Evolutionary conservation across 2,888 invertebrate genomes (phyloP).

Genomic region (Oasisia sp.): DNA sequence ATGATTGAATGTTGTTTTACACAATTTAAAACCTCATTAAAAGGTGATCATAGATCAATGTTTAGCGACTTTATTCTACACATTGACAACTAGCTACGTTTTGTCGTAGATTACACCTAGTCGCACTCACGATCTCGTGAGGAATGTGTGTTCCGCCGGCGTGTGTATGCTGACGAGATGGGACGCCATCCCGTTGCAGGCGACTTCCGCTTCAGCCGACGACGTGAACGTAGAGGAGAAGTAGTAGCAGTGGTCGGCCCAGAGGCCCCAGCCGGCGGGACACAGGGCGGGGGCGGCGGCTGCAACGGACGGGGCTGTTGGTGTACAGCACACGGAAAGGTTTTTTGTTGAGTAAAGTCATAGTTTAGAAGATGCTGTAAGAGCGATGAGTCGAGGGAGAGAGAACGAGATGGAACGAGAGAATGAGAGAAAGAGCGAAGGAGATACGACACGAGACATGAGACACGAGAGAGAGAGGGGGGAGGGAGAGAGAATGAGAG

Average conservation of each 20-base stretch:
- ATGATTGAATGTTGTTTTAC: not conserved
- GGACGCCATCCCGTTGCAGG: not conserved
- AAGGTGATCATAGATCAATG: not conserved
- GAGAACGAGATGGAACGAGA: too few species aligned
- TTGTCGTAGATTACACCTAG: not conserved
- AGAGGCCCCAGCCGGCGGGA: not conserved
- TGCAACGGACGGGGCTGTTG: not conserved
- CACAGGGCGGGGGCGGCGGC: not conserved
- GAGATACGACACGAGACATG: too few species aligned
- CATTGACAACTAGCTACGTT: not conserved
- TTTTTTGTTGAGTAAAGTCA: too few species aligned
- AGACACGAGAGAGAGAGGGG: too few species aligned
- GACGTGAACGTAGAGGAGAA: not conserved
- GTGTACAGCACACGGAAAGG: not conserved
- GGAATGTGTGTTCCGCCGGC: not conserved
- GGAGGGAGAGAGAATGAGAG: too few species aligned
- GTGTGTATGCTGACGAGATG: not conserved
- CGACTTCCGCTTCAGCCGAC: not conserved
- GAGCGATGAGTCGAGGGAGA: too few species aligned
- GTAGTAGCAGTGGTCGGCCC: conserved; percentile 17
- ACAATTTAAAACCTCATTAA: not conserved
- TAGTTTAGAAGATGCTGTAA: too few species aligned
- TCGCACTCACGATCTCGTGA: not conserved
- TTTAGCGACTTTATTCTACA: not conserved
- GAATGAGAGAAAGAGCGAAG: too few species aligned